Evolutionary conservation across 2,113 vertebrate species (phyloP), one percentile per base, ranked within the genome.

Genomic region (Pangasianodon hypophthalmus): DNA sequence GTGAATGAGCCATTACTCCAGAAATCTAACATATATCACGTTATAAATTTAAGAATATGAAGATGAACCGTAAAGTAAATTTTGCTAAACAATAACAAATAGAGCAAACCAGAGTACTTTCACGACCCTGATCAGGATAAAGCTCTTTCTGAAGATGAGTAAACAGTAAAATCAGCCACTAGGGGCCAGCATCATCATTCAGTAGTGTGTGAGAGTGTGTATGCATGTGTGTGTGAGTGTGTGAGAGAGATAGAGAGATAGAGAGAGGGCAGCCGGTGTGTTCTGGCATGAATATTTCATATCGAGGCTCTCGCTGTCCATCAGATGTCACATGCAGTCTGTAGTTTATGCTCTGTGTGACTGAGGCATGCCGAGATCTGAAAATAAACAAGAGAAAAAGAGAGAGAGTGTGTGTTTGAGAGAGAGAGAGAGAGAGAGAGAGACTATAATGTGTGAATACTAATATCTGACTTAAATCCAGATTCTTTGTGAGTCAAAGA

Each of bases 231-330:
- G 71, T n/a, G 58, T 85, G 46, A 32, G 26, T 4, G 81, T 64
- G 41, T 13, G 14, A 44, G 13, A n/a, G 56, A 80, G 18, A 71
- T 37, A 85, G 87, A 81, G 37, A 75, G 44, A 86, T 3, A 21
- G 44, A 86, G 32, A 62, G 41, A 67, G 26, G 26, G 48, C 41
- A 85, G 26, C n/a, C 62, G 56, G 89, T 58, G 79, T 64, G 67
- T 56, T 41, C 44, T 50, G 73, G 19, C 83, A 89, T 93, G 84
- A 91, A 93, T 93, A 92, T 92, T 92, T 92, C 87, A 93, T 82
- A 37, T n/a, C 29, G 86, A 71, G 80, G 71, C 84, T 81, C 88
- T 84, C 11, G 88, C 88, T 92, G 92, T 92, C 91, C 84, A 91
- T 92, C 80, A 91, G 88, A 88, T 46, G 71, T 89, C 81, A 62